phyloP scores from a whole-genome alignment of 2,797 vertebrate genomes.

The Rhyacichthys aspro region DNA sequence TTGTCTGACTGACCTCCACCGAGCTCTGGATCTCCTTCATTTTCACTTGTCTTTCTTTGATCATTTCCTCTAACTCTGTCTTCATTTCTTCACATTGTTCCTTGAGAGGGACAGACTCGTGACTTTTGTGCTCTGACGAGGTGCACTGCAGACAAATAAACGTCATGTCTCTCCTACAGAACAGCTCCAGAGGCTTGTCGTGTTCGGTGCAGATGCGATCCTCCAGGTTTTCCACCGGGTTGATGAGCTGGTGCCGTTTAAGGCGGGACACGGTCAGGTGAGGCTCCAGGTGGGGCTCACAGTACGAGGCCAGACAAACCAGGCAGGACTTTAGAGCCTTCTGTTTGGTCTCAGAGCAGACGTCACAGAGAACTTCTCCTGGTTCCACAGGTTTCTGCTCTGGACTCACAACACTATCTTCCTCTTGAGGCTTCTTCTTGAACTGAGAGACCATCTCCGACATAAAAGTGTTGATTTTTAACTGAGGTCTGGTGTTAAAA shows the following conservation, averaged over 20 bases:
- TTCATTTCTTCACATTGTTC: slow-evolving; percentile 15
- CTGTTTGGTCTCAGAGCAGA: slow-evolving; percentile 24
- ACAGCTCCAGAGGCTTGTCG: slow-evolving; percentile 28
- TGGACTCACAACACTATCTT: slow-evolving; percentile 2
- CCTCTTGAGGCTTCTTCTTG: slow-evolving; percentile 7
- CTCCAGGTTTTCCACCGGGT: slow-evolving; percentile 26
- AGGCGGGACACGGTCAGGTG: slow-evolving; percentile 1
- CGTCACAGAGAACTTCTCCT: slow-evolving; percentile 23
- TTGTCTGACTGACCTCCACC: slow-evolving; percentile 9
- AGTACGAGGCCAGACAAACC: slow-evolving; percentile 29
- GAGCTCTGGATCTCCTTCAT: slow-evolving; percentile 20
- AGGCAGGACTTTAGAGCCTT: slow-evolving; percentile 35
- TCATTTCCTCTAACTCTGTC: slow-evolving; percentile 12
- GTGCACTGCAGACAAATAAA: slow-evolving; percentile 25
- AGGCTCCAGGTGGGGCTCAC: slow-evolving; percentile 38
- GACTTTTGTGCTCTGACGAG: slow-evolving; percentile 8
- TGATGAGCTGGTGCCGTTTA: slow-evolving; percentile 22
- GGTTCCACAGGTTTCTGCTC: slow-evolving; percentile 4
- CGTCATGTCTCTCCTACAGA: slow-evolving; percentile 30
- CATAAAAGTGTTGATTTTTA: slow-evolving; percentile 16
- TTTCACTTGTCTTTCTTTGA: slow-evolving; percentile 17
- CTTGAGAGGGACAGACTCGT: slow-evolving; percentile 13
- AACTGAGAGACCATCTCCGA: slow-evolving; percentile 27
- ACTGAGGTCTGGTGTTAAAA: slow-evolving; percentile 10
- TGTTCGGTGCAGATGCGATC: slow-evolving; percentile 21